phyloP scores from a whole-genome alignment of 2,888 invertebrate genomes.

The Drosophila recens region DNA sequence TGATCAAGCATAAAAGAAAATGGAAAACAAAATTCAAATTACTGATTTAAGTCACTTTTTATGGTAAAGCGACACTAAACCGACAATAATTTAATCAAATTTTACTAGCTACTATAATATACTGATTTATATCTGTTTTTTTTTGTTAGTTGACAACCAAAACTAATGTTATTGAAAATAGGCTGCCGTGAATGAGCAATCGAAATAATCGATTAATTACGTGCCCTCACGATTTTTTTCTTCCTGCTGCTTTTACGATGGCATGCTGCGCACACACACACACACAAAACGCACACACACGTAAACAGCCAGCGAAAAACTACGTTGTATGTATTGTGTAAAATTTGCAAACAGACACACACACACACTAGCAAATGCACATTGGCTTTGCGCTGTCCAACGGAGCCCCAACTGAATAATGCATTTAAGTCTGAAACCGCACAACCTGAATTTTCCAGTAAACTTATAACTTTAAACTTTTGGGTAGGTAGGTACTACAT shows the following conservation, averaged over 20 bases:
- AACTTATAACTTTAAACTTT: conserved; percentile 1
- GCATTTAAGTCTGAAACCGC: conserved; percentile 16
- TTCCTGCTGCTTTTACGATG: conserved; percentile 26
- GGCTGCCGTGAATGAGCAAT: conserved; percentile 35
- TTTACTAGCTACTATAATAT: background rate
- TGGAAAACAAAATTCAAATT: background rate
- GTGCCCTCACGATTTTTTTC: conserved; percentile 85
- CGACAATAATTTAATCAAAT: background rate
- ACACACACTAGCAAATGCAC: conserved; percentile 10
- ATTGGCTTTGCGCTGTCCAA: conserved; percentile 11
- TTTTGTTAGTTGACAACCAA: background rate
- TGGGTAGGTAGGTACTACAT: background rate
- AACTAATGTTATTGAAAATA: background rate
- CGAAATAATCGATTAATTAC: conserved; percentile 82
- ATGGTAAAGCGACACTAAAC: background rate
- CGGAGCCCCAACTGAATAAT: conserved; percentile 33
- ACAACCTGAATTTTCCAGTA: conserved; percentile 11
- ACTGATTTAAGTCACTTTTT: background rate
- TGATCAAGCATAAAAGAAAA: background rate
- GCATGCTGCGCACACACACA: conserved; percentile 85
- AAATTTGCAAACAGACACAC: conserved; percentile 32
- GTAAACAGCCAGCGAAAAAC: conserved; percentile 31
- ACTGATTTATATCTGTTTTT: background rate
- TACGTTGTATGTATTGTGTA: conserved; percentile 53
- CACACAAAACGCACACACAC: conserved; percentile 13